Evolutionary conservation across 2,888 invertebrate species (phyloP), one percentile per base, ranked within the genome.

Genomic region (Petrolisthes manimaculis): DNA sequence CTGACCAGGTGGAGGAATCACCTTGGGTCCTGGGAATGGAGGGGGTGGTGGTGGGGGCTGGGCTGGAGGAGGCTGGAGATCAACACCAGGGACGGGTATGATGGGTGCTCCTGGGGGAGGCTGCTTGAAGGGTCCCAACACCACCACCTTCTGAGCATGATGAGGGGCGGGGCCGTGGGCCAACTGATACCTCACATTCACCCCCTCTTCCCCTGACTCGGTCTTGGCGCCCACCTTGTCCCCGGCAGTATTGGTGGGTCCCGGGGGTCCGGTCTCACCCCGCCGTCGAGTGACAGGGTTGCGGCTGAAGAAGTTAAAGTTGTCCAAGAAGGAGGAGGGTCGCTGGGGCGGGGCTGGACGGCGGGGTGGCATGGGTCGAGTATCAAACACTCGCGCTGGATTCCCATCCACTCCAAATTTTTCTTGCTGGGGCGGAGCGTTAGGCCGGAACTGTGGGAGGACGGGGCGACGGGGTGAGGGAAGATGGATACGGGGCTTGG

Each of bases 91-190:
- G 4, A 84, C 51, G 12, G 78, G 79, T 24, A 88, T 88, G 56
- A 84, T 21, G 12, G 88, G 88, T 12, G 88, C 84, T 0, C 88
- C 88, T 14, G 88, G 81, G 12, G 88, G 75, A 4, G 88, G 80
- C 18, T 77, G 21, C 8, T 84, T 37, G 74, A 88, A 88, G 18
- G 88, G 88, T 9, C 88, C 88, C 37, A 88, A 9, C 51, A 88
- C 84, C 18, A 88, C 71, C 5, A 88, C 84, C 75, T 84, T 84
- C 37, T 81, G 88, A 18, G 88, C 81, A 55, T 84, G 37, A 6
- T 79, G 51, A 3, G 88, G 88, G n/a, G 71, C 54, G 51, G 88
- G 81, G 75, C 88, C 88, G 8, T 84, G 84, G 21, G 74, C 74
- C 54, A 84, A 54, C 84, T 88, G 80, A 71, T 88, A 88, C 53